Base-by-base conservation (phyloP, 2,113 vertebrate species). In the Stercorarius parasiticus region DNA sequence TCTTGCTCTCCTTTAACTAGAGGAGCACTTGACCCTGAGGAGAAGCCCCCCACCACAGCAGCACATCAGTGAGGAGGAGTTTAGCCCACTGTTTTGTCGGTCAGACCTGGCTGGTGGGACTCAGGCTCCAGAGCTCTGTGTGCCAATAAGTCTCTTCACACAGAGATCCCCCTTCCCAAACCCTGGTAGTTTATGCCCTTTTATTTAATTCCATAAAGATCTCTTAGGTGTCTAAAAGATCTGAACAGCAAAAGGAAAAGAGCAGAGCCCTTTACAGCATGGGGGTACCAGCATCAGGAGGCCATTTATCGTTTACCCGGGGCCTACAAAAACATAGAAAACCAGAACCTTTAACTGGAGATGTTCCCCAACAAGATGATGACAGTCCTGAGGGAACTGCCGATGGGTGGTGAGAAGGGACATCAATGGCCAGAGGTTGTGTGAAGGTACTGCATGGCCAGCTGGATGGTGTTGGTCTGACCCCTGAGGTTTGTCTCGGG, bases 341-440 rank as follows among this genome's bases (percentile, higher is more conserved):
- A 92, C 6, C n/a, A 36, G 32, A 61, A 56, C 29, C 12, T 80
- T 66, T 62, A 82, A 47, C 16, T 25, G 43, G 6, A 58, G 2
- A 11, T 58, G 18, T 80, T 90, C 26, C 58, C 49, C 26, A 76
- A 45, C 6, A 62, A 52, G 42, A 23, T 34, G 20, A 52, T 30
- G n/a, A 55, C 52, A 58, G 42, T 47, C 16, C 32, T 6, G 43
- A 93, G 47, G 49, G 43, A 53, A 49, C 5, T 34, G 45, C 34
- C 0, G 0, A 3, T 11, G 53, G 23, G 10, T 2, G 3, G 42
- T 72, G n/a, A 50, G 42, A 86, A 83, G 47, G 71, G 32, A 40
- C 2, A 4, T 30, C 22, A 65, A 7, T 12, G 32, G n/a, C 29
- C 42, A 84, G 26, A 90, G 71, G 18, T 5, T 56, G 30, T 50